Evolutionary conservation across 2,113 vertebrate genomes (phyloP), one percentile per base, ranked within the genome.

Genomic region (Gila orcuttii): DNA sequence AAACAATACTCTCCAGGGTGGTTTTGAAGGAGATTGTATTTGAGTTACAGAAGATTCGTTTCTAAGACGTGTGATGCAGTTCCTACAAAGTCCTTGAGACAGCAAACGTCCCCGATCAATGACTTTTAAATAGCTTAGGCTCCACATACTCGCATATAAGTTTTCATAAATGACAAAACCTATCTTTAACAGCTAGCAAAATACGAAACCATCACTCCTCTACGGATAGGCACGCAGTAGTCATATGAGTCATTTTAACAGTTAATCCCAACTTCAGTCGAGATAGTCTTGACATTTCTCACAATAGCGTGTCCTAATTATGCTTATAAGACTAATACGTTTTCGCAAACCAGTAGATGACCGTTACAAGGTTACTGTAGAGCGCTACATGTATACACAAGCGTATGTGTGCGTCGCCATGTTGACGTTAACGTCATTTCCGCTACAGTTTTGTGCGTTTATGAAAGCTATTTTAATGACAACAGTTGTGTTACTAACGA

Each of bases 1-100:
- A 89, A 99, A 99, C 13, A 99, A 85, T 6, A 99, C 91, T 9
- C 95, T 93, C 97, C 96, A 98, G 0, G 96, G 96, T 2, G 96
- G 96, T 75, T 90, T 89, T 1, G 88, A 85, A 10, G 92, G 85
- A 39, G 47, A 31, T 19, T 73, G 19, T 47, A 9, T 59, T 3
- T 52, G 69, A 25, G 62, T 76, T 4, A 31, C 28, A 42, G 25
- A 82, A 23, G 21, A 36, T n/a, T 28, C 64, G 15, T 23, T 23
- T 19, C 73, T 57, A 0, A 71, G 68, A 68, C 23, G 60, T 31
- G 55, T 21, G 23, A 57, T 25, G 19, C 87, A 79, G 12, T 21
- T 31, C 3, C 66, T 31, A 59, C 85, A 66, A 60, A 84, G 25
- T 25, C 84, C 45, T 17, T 78, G 71, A 15, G 77, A 19, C 15